These are phyloP conservation scores for Griposia aprilina DNA, from an alignment of 2,888 invertebrate genomes.

Conservation along the genomic window DNA sequence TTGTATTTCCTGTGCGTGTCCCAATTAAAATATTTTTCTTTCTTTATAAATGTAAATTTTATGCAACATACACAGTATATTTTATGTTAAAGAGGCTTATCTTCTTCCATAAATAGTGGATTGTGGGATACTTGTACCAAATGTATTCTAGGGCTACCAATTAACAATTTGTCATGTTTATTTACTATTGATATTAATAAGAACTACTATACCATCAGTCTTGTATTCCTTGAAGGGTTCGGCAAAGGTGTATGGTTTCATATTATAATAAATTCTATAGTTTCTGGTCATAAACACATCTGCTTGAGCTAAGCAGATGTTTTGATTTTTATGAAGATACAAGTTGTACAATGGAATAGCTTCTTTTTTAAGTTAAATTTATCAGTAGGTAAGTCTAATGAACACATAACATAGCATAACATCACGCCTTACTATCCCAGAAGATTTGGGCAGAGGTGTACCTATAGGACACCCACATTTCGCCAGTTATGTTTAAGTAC, in stretches of 20 bases:
- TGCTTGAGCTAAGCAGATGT: neutral
- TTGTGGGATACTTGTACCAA: constrained; percentile 16
- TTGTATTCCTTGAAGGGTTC: neutral
- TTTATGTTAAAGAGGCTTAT: constrained; percentile 18
- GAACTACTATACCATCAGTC: neutral
- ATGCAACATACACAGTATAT: neutral
- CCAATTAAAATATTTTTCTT: too few species aligned
- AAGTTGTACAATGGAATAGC: neutral
- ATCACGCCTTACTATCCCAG: neutral
- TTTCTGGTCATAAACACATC: neutral
- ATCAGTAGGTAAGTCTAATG: neutral
- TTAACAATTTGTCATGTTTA: constrained; percentile 27
- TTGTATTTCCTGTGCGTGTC: too few species aligned
- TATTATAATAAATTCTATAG: constrained; percentile 17
- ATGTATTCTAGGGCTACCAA: constrained; percentile 16
- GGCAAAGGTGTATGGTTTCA: neutral
- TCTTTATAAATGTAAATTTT: constrained; percentile 11
- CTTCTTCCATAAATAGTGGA: constrained; percentile 17
- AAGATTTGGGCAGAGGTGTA: neutral
- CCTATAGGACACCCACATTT: neutral
- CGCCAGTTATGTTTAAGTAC: neutral
- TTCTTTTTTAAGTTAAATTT: neutral
- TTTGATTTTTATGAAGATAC: neutral
- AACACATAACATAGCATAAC: neutral
- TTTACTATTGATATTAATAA: constrained; percentile 8